Base-by-base conservation (phyloP, 2,797 vertebrate species). In the Emys orbicularis region DNA sequence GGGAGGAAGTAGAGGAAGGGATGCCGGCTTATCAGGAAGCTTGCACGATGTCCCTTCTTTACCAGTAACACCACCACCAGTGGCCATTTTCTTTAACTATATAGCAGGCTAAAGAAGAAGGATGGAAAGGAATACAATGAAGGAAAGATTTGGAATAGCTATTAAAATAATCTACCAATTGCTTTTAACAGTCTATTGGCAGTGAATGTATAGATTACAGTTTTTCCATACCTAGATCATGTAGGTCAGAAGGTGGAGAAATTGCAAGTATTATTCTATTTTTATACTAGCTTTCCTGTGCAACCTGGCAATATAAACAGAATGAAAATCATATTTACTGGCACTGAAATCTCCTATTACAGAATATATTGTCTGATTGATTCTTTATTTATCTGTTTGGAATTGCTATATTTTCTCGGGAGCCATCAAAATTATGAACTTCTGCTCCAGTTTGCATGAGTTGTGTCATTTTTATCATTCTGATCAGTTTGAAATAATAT, bases 121-220 rank as follows among this genome's bases (percentile, higher is more conserved):
- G 84, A 96, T 96, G 94, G 97, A 96, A 94, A 95, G 94, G 96
- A 91, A 97, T 82, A 96, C 74, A 81, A 93, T 65, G 92, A 93
- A 94, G 86, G 86, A 82, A 84, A 16, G 50, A 47, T 50, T 50
- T 50, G 50, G 50, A 50, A 37, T 56, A 86, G 83, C 44, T 81
- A 72, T 80, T n/a, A 31, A 61, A 12, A 86, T 79, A 37, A 6
- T 72, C 83, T 96, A 61, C 54, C 81, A 87, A 5, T 72, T 31
- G 1, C 6, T 16, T 61, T 65, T 83, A 72, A 79, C 41, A 76
- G 41, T 59, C 81, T 86, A 50, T 68, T 49, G 53, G 16, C 44
- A 29, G 82, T 4, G 56, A 95, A 6, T 68, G 49, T 34, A 11
- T 54, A 76, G 41, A 79, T 85, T 91, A 57, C 77, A 59, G 4